phyloP scores from a whole-genome alignment of 2,113 vertebrate species.

The Muntiacus reevesi region DNA sequence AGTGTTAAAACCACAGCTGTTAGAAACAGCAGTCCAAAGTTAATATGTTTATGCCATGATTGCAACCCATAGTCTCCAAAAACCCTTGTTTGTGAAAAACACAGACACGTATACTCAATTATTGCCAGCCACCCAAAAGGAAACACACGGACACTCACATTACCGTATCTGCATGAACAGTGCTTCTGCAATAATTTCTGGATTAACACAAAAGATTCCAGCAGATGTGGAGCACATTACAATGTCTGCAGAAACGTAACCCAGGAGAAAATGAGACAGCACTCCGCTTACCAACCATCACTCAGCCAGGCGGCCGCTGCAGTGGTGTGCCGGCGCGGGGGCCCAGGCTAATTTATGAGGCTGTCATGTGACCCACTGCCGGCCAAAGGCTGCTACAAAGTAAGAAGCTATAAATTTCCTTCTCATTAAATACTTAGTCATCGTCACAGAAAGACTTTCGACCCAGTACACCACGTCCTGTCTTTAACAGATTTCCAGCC shows the following conservation, averaged over 20 bases:
- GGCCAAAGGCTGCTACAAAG: constrained; percentile 21
- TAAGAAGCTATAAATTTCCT: constrained; percentile 54
- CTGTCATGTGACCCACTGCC: background rate
- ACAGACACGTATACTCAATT: background rate
- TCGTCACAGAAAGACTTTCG: constrained; percentile 10
- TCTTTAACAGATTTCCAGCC: background rate
- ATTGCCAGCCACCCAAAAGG: background rate
- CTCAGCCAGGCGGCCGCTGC: background rate
- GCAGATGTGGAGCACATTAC: background rate
- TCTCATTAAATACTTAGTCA: constrained; percentile 56
- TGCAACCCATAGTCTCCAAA: constrained; percentile 20
- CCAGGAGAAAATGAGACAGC: background rate
- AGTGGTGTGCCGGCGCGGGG: background rate
- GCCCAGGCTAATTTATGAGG: constrained; percentile 1
- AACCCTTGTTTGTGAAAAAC: background rate
- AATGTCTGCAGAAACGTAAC: background rate
- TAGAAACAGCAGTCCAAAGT: constrained; percentile 20
- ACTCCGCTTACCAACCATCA: background rate
- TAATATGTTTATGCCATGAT: background rate
- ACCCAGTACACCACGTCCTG: background rate
- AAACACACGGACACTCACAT: background rate
- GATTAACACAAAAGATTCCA: background rate
- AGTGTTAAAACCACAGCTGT: constrained; percentile 45
- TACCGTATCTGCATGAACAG: background rate
- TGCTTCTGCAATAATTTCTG: background rate